Conservation (phyloP, 2,113 vertebrate genomes). For the Perca schrenkii region DNA sequence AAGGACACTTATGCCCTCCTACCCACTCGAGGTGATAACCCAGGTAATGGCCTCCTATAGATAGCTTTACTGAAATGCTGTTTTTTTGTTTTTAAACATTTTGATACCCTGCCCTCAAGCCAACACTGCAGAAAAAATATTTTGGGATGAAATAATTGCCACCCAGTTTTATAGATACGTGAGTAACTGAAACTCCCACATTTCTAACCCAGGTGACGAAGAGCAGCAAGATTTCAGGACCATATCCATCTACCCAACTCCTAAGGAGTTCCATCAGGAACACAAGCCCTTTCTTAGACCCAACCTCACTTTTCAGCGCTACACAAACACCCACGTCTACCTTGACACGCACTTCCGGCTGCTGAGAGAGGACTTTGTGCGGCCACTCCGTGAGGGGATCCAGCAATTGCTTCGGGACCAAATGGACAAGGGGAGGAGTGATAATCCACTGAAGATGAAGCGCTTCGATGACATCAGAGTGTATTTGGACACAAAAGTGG, state of each 20-base stretch:
- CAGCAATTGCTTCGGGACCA: constrained; percentile 85
- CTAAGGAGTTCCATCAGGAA: constrained; percentile 86
- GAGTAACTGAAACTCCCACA: not conserved
- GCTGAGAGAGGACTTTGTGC: constrained; percentile 94
- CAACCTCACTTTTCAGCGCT: constrained; percentile 87
- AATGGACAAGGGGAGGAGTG: constrained; percentile 60
- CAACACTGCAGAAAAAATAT: not conserved
- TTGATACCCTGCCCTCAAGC: not conserved
- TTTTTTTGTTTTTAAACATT: not conserved
- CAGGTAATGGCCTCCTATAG: constrained; percentile 32
- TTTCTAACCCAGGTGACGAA: constrained; percentile 64
- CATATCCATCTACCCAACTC: constrained; percentile 90
- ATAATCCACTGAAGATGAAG: constrained; percentile 79
- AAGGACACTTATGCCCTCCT: constrained; percentile 87
- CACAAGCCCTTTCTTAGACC: constrained; percentile 89
- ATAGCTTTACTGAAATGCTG: not conserved
- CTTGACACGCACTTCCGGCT: constrained; percentile 96
- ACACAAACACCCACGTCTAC: constrained; percentile 87
- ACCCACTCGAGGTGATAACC: constrained; percentile 22
- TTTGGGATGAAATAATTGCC: not conserved
- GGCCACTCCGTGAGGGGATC: constrained; percentile 92
- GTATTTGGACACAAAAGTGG: constrained; percentile 87
- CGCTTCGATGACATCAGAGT: constrained; percentile 92
- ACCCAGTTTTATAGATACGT: not conserved
- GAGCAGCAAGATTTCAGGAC: constrained; percentile 82